Conservation (phyloP, 2,797 vertebrate species). For the Thalassophryne amazonica region DNA sequence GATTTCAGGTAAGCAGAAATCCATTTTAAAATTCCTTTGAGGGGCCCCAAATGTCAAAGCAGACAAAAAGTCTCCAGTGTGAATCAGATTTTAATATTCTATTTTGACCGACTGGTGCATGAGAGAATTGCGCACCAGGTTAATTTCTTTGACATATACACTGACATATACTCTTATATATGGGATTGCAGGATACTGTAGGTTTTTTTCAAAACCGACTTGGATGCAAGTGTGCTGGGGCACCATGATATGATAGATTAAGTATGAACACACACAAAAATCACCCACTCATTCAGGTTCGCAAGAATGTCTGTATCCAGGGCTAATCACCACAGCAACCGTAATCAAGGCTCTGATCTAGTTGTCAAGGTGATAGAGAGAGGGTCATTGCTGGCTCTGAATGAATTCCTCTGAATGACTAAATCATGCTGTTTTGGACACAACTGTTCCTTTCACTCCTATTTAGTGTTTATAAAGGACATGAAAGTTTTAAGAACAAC, state of each 20-base stretch:
- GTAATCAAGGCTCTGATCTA: slow-evolving; percentile 64
- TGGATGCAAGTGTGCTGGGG: not conserved
- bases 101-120: too few species aligned
- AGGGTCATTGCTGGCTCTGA: slow-evolving; percentile 45
- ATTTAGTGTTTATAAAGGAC: not conserved
- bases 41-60: too few species aligned
- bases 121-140: too few species aligned
- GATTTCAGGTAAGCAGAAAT: too few species aligned
- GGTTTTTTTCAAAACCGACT: not conserved
- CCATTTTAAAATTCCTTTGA: too few species aligned
- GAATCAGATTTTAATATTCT: too few species aligned
- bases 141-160: too few species aligned
- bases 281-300: slow-evolving; percentile 33
- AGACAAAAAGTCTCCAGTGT: too few species aligned
- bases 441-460: not conserved
- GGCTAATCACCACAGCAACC: slow-evolving; percentile 67
- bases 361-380: slow-evolving; percentile 66
- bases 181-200: too few species aligned
- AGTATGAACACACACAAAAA: slow-evolving; percentile 9
- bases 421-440: slow-evolving; percentile 4
- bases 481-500: not conserved
- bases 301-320: slow-evolving; percentile 35
- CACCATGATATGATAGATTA: not conserved
- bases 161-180: too few species aligned
- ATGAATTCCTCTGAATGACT: slow-evolving; percentile 24